A percentile compares a stretch with the other conserved stretches of the same genome.
Evolutionary conservation across 2,888 invertebrate species (phyloP).

Genomic region (Quadroppia sp.): DNA sequence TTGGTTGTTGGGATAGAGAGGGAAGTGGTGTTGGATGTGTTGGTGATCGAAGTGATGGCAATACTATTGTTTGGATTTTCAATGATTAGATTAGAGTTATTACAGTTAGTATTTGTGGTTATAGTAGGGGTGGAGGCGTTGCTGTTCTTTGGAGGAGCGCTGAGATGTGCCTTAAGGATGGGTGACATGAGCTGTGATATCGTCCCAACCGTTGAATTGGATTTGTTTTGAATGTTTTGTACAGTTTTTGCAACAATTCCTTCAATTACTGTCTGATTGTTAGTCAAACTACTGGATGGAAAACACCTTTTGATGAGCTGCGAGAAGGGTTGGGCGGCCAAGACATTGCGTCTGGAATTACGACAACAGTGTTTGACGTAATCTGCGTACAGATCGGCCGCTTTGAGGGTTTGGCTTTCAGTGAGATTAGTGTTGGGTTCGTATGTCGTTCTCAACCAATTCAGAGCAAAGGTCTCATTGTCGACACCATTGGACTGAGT

Average conservation of each 20-base stretch:
- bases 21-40: conserved; percentile 49
- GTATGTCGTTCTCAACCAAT: conserved; percentile 40
- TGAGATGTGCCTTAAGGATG: conserved; percentile 77
- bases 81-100: conserved; percentile 12
- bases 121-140: conserved; percentile 41
- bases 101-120: conserved; percentile 32
- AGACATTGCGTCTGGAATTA: conserved; percentile 40
- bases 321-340: conserved; percentile 38
- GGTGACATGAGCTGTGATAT: conserved; percentile 43
- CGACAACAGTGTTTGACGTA: conserved; percentile 43
- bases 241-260: conserved; percentile 31
- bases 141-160: conserved; percentile 58
- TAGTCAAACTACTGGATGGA: conserved; percentile 36
- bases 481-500: conserved; percentile 37
- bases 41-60: conserved; percentile 43
- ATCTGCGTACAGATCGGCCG: conserved; percentile 42
- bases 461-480: conserved; percentile 43
- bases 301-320: conserved; percentile 42
- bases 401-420: conserved; percentile 22
- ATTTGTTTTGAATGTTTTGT: not conserved
- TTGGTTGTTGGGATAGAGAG: conserved; percentile 47
- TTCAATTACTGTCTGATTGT: conserved; percentile 31
- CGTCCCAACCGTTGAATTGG: not conserved
- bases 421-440: conserved; percentile 31
- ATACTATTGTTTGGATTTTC: conserved; percentile 37